Evolutionary conservation across 2,113 vertebrate genomes (phyloP), one percentile per base, ranked within the genome.

Genomic region (Crotophaga sulcirostris): DNA sequence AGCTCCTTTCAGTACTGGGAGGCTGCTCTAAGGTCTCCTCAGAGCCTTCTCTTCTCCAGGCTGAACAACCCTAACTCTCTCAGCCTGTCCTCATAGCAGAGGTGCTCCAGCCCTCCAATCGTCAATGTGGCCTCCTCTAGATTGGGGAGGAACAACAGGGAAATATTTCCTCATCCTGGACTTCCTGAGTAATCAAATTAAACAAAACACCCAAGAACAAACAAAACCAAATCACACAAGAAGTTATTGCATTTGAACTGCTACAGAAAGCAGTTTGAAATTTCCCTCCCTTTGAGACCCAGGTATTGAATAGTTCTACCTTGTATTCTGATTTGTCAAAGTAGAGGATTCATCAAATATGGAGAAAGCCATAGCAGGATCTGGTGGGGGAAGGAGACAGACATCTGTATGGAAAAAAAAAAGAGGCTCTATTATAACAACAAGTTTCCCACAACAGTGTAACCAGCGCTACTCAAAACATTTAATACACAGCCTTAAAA

Each of bases 321-420:
- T 98, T 96, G 5, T 86, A 77, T 89, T 96, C 76, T 96, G 92
- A 68, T 91, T 95, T 94, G 95, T 72, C 88, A 56, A 70, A 95
- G 94, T 42, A 90, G 96, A 94, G 52, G 92, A 97, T 73, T 98
- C 98, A 90, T 98, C 98, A 97, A 98, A 98, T 93, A 98, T 78
- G 63, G 97, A 96, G 89, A 98, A 98, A 92, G 92, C 83, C 1
- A 40, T 13, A 66, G 84, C 54, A 88, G 93, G 36, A 93, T 77
- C 94, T 3, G 10, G 4, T 66, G 58, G 78, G 11, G n/a, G 63
- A 90, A 70, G 82, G 23, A 85, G 40, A 55, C 25, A 58, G 17
- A 20, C 55, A 88, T 19, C 94, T 94, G 59, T 23, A 84, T 87
- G 56, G 14, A 31, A 91, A 94, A 47, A 85, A 44, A 0, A 31